These are phyloP conservation scores for Lucilia sericata DNA, from an alignment of 1,140 invertebrate species.

Conservation along the genomic window DNA sequence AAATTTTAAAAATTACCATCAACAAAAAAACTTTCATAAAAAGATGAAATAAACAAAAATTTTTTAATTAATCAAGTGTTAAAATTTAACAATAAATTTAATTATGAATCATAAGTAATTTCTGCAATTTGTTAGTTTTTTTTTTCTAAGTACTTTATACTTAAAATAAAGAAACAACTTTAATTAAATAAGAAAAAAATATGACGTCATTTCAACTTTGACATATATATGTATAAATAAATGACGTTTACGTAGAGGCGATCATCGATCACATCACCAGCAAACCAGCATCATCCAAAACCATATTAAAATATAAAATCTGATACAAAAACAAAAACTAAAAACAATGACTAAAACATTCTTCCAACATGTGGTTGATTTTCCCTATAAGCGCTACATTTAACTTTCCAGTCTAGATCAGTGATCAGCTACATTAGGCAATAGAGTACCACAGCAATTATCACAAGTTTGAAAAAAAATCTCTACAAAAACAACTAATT, in stretches of 20 bases:
- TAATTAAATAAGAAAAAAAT: background rate
- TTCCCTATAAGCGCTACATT: background rate
- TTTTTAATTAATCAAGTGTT: slow-evolving; percentile 6
- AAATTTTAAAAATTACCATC: no score
- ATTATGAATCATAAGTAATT: background rate
- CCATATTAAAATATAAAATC: background rate
- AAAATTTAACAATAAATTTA: background rate
- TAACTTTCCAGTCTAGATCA: background rate
- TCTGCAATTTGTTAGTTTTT: background rate
- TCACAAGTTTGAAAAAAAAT: no score
- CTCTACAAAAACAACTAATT: no score
- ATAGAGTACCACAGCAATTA: no score
- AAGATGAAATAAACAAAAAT: background rate
- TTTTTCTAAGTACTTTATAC: no score
- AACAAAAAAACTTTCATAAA: no score
- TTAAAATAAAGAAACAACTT: no score
- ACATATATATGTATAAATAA: background rate
- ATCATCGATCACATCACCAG: background rate
- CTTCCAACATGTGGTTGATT: background rate
- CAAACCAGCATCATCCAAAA: no score
- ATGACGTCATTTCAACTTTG: slow-evolving; percentile 6
- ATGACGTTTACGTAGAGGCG: background rate
- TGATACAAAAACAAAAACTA: background rate
- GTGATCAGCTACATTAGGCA: no score
- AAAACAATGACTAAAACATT: background rate